Percentiles rank a stretch among this genome's conserved stretches.
These are phyloP conservation scores for Melitaea athalia DNA, from an alignment of 2,888 invertebrate species.

Conservation along the genomic window DNA sequence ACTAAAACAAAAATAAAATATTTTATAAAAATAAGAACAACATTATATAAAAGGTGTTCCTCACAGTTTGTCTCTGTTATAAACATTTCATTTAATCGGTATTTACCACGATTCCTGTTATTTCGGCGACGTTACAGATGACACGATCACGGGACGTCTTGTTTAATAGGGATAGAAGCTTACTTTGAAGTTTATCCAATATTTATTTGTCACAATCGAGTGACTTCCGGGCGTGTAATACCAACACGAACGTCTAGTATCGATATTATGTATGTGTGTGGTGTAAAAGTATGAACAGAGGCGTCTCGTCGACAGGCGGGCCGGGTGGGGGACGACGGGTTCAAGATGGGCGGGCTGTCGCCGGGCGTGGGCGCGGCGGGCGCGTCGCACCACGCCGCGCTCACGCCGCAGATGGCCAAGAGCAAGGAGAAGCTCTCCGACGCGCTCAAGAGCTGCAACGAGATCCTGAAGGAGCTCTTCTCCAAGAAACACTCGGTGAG, in stretches of 20 bases:
- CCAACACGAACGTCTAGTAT: too few relatives aligned
- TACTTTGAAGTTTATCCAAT: too few relatives aligned
- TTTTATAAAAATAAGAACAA: not conserved
- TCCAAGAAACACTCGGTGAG: slow-evolving; percentile 95
- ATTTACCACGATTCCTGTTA: too few relatives aligned
- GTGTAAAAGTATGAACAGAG: not conserved
- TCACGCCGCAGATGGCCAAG: slow-evolving; percentile 84
- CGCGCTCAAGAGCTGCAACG: slow-evolving; percentile 94
- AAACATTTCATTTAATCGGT: too few relatives aligned
- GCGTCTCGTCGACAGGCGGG: slow-evolving; percentile 54
- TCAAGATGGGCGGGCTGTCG: slow-evolving; percentile 82
- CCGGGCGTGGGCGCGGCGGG: slow-evolving; percentile 83
- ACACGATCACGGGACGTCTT: too few relatives aligned
- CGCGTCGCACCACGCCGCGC: slow-evolving; percentile 69
- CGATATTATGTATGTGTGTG: too few relatives aligned
- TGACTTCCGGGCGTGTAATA: too few relatives aligned
- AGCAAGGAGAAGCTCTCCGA: slow-evolving; percentile 93
- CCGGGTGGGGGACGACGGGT: slow-evolving; percentile 69
- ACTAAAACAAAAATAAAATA: not conserved
- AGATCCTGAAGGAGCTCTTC: slow-evolving; percentile 95
- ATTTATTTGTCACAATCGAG: too few relatives aligned
- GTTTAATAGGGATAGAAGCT: too few relatives aligned
- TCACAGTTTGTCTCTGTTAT: too few relatives aligned
- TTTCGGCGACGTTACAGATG: too few relatives aligned
- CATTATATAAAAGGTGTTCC: too few relatives aligned